Evolutionary conservation across 2,797 vertebrate genomes (phyloP), one percentile per base, ranked within the genome.

Genomic region (Centroberyx gerrardi): DNA sequence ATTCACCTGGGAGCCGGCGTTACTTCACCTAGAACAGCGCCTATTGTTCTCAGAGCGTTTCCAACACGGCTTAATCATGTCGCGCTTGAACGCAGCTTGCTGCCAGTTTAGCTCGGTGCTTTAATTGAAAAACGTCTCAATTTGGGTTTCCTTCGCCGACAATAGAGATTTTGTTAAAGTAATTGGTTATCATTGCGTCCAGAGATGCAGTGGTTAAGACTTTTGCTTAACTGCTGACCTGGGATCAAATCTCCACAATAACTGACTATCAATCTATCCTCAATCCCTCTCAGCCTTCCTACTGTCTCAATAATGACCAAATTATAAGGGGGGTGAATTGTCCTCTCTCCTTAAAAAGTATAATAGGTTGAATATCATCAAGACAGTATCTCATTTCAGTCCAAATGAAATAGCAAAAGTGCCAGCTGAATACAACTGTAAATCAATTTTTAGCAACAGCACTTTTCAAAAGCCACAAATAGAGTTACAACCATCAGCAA

Each of bases 1-100:
- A 92, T 92, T 83, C 92, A 91, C 91, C 88, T 91, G 91, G 92
- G 90, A 93, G 89, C 67, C 22, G 78, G 80, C 85, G 90, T 90
- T 90, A 90, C 93, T 92, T 91, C 89, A 92, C 90, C 90, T 88
- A 84, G 86, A 83, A 86, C 63, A 62, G 81, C 46, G 81, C 78
- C 89, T 82, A 90, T 90, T 91, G 87, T 92, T 90, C 83, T 86
- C 71, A 38, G 67, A 86, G 80, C 56, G 81, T 60, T 74, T 70
- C 70, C 17, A 84, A 85, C 76, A 65, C 10, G 17, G 18, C 85
- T 92, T 90, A 83, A 93, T 91, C 88, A 88, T 77, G 84, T 75
- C 12, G 65, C 10, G 73, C 85, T 74, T 62, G 71, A 75, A 72
- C n/a, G 56, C 40, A 73, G 81, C 88, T 82, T 68, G 13, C 76